Evolutionary conservation across 2,797 vertebrate species (phyloP).

Genomic region (Poeciliopsis paucimaculata): DNA sequence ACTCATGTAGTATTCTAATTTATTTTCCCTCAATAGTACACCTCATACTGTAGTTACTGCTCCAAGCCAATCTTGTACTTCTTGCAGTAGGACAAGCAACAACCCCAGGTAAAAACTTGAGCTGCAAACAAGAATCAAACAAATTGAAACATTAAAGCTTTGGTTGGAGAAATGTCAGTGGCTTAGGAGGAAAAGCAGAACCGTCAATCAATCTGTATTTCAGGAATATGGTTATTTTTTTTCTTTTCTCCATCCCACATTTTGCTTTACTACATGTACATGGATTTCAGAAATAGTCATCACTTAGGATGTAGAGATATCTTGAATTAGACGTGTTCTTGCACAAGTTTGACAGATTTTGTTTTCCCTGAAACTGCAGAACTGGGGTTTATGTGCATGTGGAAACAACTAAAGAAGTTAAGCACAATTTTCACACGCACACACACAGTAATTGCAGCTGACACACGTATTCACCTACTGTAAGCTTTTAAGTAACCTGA

Average conservation of each 20-base stretch:
- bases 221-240: background rate
- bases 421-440: background rate
- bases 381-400: background rate
- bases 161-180: background rate
- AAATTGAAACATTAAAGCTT: background rate
- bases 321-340: background rate
- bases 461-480: background rate
- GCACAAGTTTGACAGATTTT: background rate
- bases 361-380: background rate
- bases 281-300: background rate
- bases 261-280: background rate
- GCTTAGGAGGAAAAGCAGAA: background rate
- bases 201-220: slow-evolving; percentile 1
- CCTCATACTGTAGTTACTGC: background rate
- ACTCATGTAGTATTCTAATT: slow-evolving; percentile 10
- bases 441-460: background rate
- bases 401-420: background rate
- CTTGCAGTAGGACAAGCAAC: background rate
- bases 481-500: background rate
- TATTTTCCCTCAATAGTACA: background rate
- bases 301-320: background rate
- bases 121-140: slow-evolving; percentile 1
- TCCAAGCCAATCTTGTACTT: slow-evolving; percentile 5
- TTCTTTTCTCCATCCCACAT: background rate
- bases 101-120: background rate